Base-by-base conservation (phyloP, 35 echinoderm and acorn worm species). In the Heliocidaris tuberculata region DNA sequence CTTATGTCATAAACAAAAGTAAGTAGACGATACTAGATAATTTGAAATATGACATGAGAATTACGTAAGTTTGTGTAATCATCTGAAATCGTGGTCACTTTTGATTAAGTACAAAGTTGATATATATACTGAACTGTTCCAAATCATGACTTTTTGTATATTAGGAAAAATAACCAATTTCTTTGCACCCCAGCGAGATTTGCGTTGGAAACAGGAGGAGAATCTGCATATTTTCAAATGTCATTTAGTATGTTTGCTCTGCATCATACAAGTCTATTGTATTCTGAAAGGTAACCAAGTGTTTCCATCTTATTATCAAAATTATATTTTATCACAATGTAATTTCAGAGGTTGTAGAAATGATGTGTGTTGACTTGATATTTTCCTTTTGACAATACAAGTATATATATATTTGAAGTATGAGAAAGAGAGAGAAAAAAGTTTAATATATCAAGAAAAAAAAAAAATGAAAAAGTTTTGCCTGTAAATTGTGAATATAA, bases 401-500 rank as follows among this genome's bases (percentile, higher is more conserved):
- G 91, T 59, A 93, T 93, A 93, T 93, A 93, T 93, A 93, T 93
- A 93, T 93, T 93, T 49, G 91, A 93, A 93, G 50, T 93, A 93
- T 31, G 48, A 59, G 47, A 93, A 89, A 78, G 65, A n/a, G 65
- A 78, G 65, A 42, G 87, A 89, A 93, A 47, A 48, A 30, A 27
- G 47, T 93, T 93, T 93, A 93, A 93, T 93, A 93, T 93, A 93
- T 93, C 87, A 30, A 89, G 65, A 78, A 19, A 78, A 78, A 78
- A 78, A 70, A 88, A 47, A 8, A 88, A 88, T 6, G 31, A 48
- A 89, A 89, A 32, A 89, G 87, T 93, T 93, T 31, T 52, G 91
- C 91, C 50, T 93, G 91, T 93, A 93, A 93, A 93, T 93, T 93
- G 91, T 93, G 91, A 93, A 93, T 93, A 93, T 93, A 31, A 93